Conservation (phyloP, 1,140 invertebrate genomes). For the Drosophila carrolli region DNA sequence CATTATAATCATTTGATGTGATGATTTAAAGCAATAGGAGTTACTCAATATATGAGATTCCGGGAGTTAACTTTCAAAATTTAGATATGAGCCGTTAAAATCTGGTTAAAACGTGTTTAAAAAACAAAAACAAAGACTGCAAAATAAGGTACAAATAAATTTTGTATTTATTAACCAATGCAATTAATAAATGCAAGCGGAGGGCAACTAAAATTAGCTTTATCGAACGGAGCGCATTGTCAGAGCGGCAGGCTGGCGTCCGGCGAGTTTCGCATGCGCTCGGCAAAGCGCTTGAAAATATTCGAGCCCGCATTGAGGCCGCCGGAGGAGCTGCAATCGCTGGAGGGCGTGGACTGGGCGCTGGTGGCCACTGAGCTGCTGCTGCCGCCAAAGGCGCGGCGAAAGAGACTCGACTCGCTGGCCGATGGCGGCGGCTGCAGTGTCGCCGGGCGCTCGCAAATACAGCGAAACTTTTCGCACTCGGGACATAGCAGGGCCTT, state of each 20-base stretch:
- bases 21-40: too few species aligned
- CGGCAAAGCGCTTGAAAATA: conserved; percentile 81
- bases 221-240: conserved; percentile 10
- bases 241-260: conserved; percentile 43
- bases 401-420: conserved; percentile 68
- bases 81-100: not conserved
- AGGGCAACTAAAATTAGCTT: conserved; percentile 42
- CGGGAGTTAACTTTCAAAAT: not conserved
- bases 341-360: conserved; percentile 50
- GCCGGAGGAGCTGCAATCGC: conserved; percentile 40
- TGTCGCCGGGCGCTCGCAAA: conserved; percentile 61
- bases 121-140: conserved; percentile 44
- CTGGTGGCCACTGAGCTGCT: conserved; percentile 44
- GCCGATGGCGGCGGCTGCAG: conserved; percentile 30
- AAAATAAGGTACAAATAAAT: conserved; percentile 50
- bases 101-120: not conserved
- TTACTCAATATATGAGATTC: not conserved
- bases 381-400: conserved; percentile 70
- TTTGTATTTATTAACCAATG: conserved; percentile 70
- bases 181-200: conserved; percentile 68
- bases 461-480: conserved; percentile 83
- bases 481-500: conserved; percentile 80
- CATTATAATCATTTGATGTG: too few species aligned
- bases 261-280: conserved; percentile 69
- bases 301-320: conserved; percentile 74